phyloP scores from a whole-genome alignment of 2,113 vertebrate species.

The Eulemur rufifrons region DNA sequence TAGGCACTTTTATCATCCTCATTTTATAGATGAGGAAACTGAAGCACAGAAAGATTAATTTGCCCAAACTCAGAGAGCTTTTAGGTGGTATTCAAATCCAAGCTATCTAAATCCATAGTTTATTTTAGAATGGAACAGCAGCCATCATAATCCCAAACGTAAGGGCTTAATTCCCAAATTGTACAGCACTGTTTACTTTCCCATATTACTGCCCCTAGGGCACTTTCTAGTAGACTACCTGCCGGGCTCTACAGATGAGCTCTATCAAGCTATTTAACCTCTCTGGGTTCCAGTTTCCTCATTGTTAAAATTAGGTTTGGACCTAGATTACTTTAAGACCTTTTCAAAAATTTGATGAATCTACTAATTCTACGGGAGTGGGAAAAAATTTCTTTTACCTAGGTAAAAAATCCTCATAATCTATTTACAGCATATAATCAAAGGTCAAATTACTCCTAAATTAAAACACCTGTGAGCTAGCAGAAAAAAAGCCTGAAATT shows the following conservation, averaged over 20 bases:
- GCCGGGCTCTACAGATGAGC: not conserved
- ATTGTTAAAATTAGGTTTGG: constrained; percentile 26
- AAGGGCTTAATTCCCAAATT: not conserved
- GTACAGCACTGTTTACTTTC: not conserved
- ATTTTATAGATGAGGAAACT: not conserved
- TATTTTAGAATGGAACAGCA: not conserved
- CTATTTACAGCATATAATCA: constrained; percentile 1
- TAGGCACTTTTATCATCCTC: not conserved
- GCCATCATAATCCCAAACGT: not conserved
- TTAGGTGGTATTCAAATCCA: not conserved
- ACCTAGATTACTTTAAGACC: constrained; percentile 2
- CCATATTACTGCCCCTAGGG: accelerated
- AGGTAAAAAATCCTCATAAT: not conserved
- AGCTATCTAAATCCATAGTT: not conserved
- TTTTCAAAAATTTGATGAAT: constrained; percentile 5
- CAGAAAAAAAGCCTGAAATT: constrained; percentile 26
- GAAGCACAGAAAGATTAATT: not conserved
- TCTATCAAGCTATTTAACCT: not conserved
- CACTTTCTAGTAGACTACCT: not conserved
- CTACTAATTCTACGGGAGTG: not conserved
- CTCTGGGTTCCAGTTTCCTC: not conserved
- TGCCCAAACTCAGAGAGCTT: not conserved
- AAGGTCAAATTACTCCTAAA: constrained; percentile 35
- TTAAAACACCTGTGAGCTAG: not conserved
- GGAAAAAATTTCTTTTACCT: not conserved